These are phyloP conservation scores for Hydrophis major DNA, from an alignment of 2,797 vertebrate genomes.

Conservation along the genomic window DNA sequence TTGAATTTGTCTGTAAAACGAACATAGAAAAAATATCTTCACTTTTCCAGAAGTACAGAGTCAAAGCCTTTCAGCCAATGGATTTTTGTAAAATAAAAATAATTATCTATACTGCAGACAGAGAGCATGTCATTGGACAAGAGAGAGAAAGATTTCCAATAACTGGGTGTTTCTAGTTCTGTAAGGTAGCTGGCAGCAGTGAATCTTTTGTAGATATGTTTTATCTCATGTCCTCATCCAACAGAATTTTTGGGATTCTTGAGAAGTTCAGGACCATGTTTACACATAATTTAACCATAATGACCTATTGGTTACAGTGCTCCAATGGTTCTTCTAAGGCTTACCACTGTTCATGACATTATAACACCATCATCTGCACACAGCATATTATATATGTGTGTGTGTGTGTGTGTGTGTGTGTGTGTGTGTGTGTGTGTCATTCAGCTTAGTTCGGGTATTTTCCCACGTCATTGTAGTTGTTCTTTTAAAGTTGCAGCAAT, in stretches of 20 bases:
- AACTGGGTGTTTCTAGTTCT: neutral
- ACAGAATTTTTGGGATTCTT: neutral
- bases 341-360: neutral
- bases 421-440: too few relatives aligned
- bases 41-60: neutral
- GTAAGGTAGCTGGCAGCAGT: neutral
- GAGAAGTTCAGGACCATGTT: neutral
- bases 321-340: neutral
- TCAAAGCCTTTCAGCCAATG: neutral
- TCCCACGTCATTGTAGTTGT: too few relatives aligned
- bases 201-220: neutral
- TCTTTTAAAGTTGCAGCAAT: too few relatives aligned
- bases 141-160: neutral
- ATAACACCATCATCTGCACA: neutral
- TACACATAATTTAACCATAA: neutral
- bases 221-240: neutral
- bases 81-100: neutral
- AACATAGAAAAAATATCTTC: neutral
- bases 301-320: neutral
- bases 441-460: too few relatives aligned
- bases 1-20: neutral
- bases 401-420: too few relatives aligned
- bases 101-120: neutral
- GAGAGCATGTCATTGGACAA: neutral
- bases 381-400: neutral